A percentile compares a stretch with the other conserved stretches of the same genome.
These are phyloP conservation scores for Biston stratarius DNA, from an alignment of 2,888 invertebrate genomes.

Conservation along the genomic window DNA sequence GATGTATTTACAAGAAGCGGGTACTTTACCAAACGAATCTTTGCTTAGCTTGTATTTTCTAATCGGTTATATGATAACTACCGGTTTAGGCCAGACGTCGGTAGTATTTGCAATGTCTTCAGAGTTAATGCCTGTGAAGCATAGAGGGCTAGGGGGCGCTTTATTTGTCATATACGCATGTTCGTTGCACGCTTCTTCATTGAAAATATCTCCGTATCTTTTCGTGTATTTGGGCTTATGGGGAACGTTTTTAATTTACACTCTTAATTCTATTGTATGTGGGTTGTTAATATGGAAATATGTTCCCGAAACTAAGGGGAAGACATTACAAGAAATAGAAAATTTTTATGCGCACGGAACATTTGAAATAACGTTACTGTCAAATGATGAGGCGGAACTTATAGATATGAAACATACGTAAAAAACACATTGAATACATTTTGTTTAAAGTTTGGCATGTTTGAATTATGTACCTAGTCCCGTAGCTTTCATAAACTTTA, in stretches of 20 bases:
- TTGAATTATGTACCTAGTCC: too few species aligned
- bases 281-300: slow-evolving; percentile 22
- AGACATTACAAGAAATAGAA: slow-evolving; percentile 30
- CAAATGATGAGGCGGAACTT: background rate
- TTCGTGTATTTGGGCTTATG: slow-evolving; percentile 21
- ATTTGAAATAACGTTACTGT: slow-evolving; percentile 4
- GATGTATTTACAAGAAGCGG: background rate
- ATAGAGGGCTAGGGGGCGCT: slow-evolving; percentile 28
- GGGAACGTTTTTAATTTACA: slow-evolving; percentile 26
- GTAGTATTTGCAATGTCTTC: slow-evolving; percentile 12
- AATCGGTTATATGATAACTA: slow-evolving; percentile 3
- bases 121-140: slow-evolving; percentile 31
- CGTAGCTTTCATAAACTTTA: too few species aligned
- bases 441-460: background rate
- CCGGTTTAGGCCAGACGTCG: slow-evolving; percentile 1
- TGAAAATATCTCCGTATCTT: slow-evolving; percentile 27
- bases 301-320: slow-evolving; percentile 34
- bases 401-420: background rate
- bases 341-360: slow-evolving; percentile 24
- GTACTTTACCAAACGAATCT: slow-evolving; percentile 3
- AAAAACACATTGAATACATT: background rate
- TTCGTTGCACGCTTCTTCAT: slow-evolving; percentile 9
- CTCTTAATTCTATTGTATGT: slow-evolving; percentile 16
- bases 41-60: slow-evolving; percentile 14
- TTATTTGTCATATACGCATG: slow-evolving; percentile 15